Percentiles rank a stretch among this genome's conserved stretches.
Conservation (phyloP, 2,797 vertebrate genomes). For the Lutjanus argentimaculatus region DNA sequence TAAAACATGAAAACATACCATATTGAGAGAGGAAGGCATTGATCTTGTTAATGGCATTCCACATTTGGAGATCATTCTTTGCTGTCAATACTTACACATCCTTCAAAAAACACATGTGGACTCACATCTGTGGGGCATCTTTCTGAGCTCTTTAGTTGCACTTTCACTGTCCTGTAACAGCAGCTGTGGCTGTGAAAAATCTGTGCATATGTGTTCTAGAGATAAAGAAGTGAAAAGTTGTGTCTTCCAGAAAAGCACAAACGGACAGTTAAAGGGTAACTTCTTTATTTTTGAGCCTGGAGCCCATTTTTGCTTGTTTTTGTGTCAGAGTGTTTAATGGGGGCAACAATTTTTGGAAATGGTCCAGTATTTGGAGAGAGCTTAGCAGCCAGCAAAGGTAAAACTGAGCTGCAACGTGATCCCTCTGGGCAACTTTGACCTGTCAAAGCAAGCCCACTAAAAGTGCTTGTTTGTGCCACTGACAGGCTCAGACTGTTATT, state of each 20-base stretch:
- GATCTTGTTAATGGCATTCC: constrained; percentile 73
- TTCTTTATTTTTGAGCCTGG: too few species aligned
- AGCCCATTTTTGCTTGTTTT: too few species aligned
- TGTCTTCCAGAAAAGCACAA: neutral
- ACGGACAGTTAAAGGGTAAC: neutral
- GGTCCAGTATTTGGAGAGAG: too few species aligned
- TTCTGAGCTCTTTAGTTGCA: constrained; percentile 33
- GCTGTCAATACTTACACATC: constrained; percentile 55
- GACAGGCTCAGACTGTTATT: too few species aligned
- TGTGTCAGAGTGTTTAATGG: too few species aligned
- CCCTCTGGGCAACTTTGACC: too few species aligned
- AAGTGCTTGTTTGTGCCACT: too few species aligned
- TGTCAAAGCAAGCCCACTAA: too few species aligned
- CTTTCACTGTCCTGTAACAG: constrained; percentile 41
- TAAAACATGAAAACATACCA: constrained; percentile 59
- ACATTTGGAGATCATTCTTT: constrained; percentile 54
- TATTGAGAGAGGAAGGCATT: constrained; percentile 63
- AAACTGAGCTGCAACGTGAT: too few species aligned
- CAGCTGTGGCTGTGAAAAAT: constrained; percentile 33
- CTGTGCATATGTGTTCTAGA: constrained; percentile 11
- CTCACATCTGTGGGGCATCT: constrained; percentile 71
- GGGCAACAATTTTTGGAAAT: too few species aligned
- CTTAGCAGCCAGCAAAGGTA: too few species aligned
- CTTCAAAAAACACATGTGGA: constrained; percentile 58
- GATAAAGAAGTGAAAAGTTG: neutral